Evolutionary conservation across 1,140 invertebrate genomes (phyloP).

Genomic region (Lutraria rhynchaena): DNA sequence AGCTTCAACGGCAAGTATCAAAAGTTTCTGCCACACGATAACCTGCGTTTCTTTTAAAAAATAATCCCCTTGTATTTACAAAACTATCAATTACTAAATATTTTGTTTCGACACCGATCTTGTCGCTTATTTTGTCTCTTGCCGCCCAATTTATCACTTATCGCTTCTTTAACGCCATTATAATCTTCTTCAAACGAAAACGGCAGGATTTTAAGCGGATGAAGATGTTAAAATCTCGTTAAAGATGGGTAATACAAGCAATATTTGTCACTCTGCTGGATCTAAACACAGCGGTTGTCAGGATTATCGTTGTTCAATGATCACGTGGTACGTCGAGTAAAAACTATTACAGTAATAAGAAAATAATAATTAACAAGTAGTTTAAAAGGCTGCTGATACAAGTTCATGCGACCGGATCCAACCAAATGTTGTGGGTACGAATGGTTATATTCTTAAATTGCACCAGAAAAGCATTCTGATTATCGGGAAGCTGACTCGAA

Average conservation of each 20-base stretch:
- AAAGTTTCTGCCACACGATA: constrained; percentile 7
- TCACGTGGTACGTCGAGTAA: no score
- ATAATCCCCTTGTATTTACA: constrained; percentile 24
- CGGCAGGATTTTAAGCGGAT: constrained; percentile 25
- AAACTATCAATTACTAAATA: constrained; percentile 36
- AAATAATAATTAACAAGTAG: no score
- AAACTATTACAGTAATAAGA: no score
- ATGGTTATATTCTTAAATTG: no score
- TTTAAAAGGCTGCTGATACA: no score
- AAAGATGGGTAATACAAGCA: constrained; percentile 11
- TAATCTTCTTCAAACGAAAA: constrained; percentile 12
- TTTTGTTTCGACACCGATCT: constrained; percentile 29
- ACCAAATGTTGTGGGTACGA: no score
- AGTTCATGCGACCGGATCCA: no score
- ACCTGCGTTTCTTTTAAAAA: background rate
- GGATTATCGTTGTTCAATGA: no score
- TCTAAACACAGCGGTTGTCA: constrained; percentile 24
- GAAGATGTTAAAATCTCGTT: constrained; percentile 22
- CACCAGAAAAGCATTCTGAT: no score
- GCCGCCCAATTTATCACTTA: constrained; percentile 9
- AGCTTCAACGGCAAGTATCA: constrained; percentile 12
- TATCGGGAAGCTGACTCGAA: no score
- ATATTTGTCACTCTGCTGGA: background rate
- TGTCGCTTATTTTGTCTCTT: no score
- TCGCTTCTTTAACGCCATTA: constrained; percentile 6